Evolutionary conservation across 2,797 vertebrate species (phyloP).

Genomic region (Bovichtus diacanthus): DNA sequence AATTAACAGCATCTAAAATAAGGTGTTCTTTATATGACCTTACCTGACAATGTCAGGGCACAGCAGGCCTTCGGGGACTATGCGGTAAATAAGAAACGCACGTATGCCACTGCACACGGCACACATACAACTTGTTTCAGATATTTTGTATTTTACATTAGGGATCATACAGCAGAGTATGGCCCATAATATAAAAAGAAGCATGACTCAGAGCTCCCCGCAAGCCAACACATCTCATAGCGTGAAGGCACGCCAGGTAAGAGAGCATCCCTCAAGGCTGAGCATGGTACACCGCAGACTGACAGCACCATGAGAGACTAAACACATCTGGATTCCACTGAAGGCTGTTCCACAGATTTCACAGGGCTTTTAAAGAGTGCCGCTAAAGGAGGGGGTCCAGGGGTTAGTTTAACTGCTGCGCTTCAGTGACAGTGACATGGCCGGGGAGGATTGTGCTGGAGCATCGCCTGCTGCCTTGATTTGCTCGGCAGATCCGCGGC

Average conservation of each 20-base stretch:
- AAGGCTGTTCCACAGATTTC: conserved; percentile 43
- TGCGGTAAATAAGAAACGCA: conserved; percentile 46
- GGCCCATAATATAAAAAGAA: conserved; percentile 28
- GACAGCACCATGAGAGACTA: conserved; percentile 42
- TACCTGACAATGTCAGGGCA: conserved; percentile 72
- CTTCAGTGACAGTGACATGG: conserved; percentile 60
- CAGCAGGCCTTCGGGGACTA: conserved; percentile 56
- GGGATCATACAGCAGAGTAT: background rate
- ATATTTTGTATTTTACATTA: background rate
- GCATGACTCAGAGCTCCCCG: conserved; percentile 12
- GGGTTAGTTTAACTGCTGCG: conserved; percentile 54
- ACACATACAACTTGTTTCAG: background rate
- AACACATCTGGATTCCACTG: conserved; percentile 56
- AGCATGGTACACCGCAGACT: conserved; percentile 22
- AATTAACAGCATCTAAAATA: conserved; percentile 81
- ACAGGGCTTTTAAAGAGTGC: conserved; percentile 26
- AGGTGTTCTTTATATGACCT: conserved; percentile 79
- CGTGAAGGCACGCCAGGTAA: conserved; percentile 36
- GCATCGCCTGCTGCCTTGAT: conserved; percentile 66
- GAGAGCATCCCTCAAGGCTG: conserved; percentile 39
- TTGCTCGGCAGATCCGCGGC: conserved; percentile 69
- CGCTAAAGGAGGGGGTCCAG: conserved; percentile 28
- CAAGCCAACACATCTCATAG: conserved; percentile 39
- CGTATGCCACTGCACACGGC: conserved; percentile 12
- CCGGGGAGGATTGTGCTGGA: conserved; percentile 63